phyloP scores from a whole-genome alignment of 2,797 vertebrate species.

The Margarornis squamiger region DNA sequence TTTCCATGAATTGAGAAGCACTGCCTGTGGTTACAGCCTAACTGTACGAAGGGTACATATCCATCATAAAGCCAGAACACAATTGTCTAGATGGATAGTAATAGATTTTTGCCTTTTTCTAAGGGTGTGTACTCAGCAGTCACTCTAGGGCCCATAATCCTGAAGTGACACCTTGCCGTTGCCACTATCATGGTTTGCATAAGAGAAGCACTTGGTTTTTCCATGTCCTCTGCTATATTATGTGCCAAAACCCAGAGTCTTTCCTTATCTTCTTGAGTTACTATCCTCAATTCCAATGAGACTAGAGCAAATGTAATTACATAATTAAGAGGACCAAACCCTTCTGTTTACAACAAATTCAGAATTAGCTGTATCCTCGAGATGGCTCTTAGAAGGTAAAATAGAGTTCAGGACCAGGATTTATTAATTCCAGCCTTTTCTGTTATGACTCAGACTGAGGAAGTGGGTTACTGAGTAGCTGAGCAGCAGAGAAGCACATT shows the following conservation, averaged over 20 bases:
- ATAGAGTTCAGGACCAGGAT: not conserved
- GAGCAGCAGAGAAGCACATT: not conserved
- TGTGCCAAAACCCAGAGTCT: not conserved
- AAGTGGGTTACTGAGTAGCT: not conserved
- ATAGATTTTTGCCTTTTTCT: not conserved
- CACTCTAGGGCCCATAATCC: not conserved
- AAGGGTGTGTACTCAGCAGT: not conserved
- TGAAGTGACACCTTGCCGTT: not conserved
- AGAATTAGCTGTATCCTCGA: not conserved
- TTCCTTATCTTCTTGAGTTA: not conserved
- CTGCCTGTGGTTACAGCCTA: not conserved
- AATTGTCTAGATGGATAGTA: not conserved
- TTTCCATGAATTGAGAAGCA: not conserved
- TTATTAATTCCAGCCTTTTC: not conserved
- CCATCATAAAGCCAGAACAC: not conserved
- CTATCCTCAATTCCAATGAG: not conserved
- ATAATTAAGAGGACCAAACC: not conserved
- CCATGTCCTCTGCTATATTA: not conserved
- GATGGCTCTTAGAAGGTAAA: not conserved
- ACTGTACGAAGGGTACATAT: not conserved
- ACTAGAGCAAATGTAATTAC: not conserved
- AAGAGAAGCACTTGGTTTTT: not conserved
- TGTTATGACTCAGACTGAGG: not conserved
- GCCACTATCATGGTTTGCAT: not conserved
- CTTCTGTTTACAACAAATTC: not conserved